phyloP scores from a whole-genome alignment of 2,113 vertebrate genomes.

The Grus americana region DNA sequence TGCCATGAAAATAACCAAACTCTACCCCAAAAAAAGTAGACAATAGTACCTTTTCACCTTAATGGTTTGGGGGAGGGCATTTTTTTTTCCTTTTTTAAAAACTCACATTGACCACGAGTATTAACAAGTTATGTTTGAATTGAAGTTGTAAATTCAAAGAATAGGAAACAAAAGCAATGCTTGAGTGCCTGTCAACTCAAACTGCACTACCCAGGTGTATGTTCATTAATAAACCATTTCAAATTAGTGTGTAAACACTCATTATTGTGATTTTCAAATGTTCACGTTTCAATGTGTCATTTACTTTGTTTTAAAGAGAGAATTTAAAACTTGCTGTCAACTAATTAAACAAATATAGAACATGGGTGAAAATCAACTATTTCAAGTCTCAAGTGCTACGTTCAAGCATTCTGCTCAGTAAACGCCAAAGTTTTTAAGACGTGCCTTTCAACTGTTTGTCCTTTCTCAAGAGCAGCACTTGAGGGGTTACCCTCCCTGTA shows the following conservation, averaged over 20 bases:
- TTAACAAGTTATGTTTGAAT: background rate
- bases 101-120: background rate
- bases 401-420: background rate
- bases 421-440: background rate
- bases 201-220: background rate
- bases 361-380: background rate
- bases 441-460: background rate
- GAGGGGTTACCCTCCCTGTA: background rate
- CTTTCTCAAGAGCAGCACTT: background rate
- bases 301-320: background rate
- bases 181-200: background rate
- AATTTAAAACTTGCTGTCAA: background rate
- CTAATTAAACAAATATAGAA: background rate
- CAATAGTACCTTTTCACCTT: background rate
- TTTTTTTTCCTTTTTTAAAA: background rate
- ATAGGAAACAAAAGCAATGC: background rate
- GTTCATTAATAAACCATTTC: background rate
- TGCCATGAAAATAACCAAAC: background rate
- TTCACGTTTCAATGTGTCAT: background rate
- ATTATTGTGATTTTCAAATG: background rate
- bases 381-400: background rate
- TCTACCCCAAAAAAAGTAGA: background rate
- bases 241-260: background rate
- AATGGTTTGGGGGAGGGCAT: accelerated
- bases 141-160: background rate